Percentiles rank a stretch among this genome's conserved stretches.
Evolutionary conservation across 2,888 invertebrate genomes (phyloP).

Genomic region (Hypsopygia costalis): DNA sequence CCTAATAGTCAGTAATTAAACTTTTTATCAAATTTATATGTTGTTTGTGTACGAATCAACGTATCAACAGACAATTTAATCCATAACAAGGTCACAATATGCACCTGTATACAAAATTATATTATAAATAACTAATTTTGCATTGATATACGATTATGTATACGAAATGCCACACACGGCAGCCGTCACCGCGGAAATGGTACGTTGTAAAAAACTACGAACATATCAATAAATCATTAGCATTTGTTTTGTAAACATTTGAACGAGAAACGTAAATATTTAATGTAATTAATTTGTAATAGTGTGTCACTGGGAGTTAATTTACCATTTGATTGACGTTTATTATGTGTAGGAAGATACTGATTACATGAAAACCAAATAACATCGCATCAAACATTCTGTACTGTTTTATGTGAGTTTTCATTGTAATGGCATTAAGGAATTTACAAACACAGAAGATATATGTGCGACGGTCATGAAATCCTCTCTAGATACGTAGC

Average conservation of each 20-base stretch:
- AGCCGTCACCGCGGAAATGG: too few species aligned
- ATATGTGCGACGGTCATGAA: not conserved
- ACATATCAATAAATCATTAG: slow-evolving; percentile 45
- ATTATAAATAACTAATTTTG: too few species aligned
- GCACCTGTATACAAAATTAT: not conserved
- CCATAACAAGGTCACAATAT: slow-evolving; percentile 9
- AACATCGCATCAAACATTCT: not conserved
- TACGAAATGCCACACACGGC: too few species aligned
- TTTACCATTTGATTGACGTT: slow-evolving; percentile 23
- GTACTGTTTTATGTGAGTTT: slow-evolving; percentile 5
- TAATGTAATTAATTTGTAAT: slow-evolving; percentile 52
- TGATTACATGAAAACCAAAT: not conserved
- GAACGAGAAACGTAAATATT: slow-evolving; percentile 59
- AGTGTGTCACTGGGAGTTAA: slow-evolving; percentile 34
- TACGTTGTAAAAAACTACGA: slow-evolving; percentile 23
- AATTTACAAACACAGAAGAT: slow-evolving; percentile 3
- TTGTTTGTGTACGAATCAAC: slow-evolving; percentile 13
- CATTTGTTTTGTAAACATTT: slow-evolving; percentile 64
- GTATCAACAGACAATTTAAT: slow-evolving; percentile 10
- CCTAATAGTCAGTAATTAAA: slow-evolving; percentile 12
- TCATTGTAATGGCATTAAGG: slow-evolving; percentile 7
- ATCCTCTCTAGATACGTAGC: too few species aligned
- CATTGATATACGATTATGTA: too few species aligned
- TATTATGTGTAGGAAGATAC: not conserved
- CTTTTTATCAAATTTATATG: slow-evolving; percentile 21